A percentile compares a stretch with the other conserved stretches of the same genome.
phyloP scores from a whole-genome alignment of 2,888 invertebrate species.

The Drosophila mimica region DNA sequence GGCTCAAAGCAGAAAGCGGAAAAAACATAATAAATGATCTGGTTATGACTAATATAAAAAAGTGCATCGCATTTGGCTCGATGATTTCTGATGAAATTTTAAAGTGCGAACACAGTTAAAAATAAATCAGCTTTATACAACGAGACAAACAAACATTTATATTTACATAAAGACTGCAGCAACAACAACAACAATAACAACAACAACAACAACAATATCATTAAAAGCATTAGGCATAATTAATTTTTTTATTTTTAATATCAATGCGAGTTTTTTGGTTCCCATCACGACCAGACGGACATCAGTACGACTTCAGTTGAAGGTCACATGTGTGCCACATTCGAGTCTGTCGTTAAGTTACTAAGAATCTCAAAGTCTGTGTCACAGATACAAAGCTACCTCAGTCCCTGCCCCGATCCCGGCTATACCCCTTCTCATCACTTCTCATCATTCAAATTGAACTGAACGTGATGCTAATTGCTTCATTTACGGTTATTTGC shows the following conservation, averaged over 20 bases:
- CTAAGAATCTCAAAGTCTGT: conserved; percentile 37
- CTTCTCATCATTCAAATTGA: conserved; percentile 30
- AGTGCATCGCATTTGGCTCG: conserved; percentile 40
- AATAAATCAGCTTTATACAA: conserved; percentile 24
- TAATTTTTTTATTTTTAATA: conserved; percentile 48
- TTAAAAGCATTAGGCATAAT: conserved; percentile 45
- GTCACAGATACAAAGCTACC: neutral
- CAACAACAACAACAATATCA: conserved; percentile 23
- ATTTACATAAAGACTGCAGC: conserved; percentile 14
- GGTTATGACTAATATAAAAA: conserved; percentile 22
- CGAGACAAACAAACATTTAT: conserved; percentile 19
- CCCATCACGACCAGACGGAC: conserved; percentile 44
- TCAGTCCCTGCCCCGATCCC: neutral
- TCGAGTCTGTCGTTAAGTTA: conserved; percentile 20
- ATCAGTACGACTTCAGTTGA: conserved; percentile 11
- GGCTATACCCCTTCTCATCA: neutral
- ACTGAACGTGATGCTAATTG: conserved; percentile 63
- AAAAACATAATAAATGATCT: conserved; percentile 56
- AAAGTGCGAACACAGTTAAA: conserved; percentile 48
- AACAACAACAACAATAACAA: conserved; percentile 33
- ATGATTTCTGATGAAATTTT: conserved; percentile 50
- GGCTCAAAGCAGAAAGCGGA: conserved; percentile 25
- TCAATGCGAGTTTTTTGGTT: conserved; percentile 50
- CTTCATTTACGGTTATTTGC: conserved; percentile 70
- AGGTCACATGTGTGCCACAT: conserved; percentile 58